Evolutionary conservation across 1,140 invertebrate species (phyloP).

Genomic region (Zaprionus taronus): DNA sequence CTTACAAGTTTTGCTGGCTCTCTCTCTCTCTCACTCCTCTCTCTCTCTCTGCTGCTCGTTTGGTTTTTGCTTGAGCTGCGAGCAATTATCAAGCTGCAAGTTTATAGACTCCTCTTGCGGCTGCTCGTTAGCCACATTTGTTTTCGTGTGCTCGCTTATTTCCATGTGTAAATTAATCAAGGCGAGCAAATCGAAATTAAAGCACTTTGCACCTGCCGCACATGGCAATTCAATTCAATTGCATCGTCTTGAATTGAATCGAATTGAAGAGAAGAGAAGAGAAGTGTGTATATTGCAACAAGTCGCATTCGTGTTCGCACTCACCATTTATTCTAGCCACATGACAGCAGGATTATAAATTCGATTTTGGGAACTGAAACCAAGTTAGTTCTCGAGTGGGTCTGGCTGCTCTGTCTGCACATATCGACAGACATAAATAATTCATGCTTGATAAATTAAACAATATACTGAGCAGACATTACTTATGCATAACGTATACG

Average conservation of each 20-base stretch:
- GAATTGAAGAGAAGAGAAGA: too few relatives aligned
- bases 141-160: conserved; percentile 34
- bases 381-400: conserved; percentile 32
- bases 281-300: conserved; percentile 32
- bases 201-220: conserved; percentile 66
- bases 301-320: conserved; percentile 39
- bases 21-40: background rate
- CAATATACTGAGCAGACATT: conserved; percentile 78
- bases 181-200: conserved; percentile 66
- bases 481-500: conserved; percentile 80
- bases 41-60: background rate
- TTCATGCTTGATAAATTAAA: conserved; percentile 83
- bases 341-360: conserved; percentile 52
- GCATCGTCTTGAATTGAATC: conserved; percentile 39
- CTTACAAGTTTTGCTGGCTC: conserved; percentile 54
- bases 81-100: conserved; percentile 70
- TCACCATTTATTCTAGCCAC: conserved; percentile 60
- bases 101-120: conserved; percentile 44
- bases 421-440: conserved; percentile 69
- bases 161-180: conserved; percentile 66
- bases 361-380: conserved; percentile 47
- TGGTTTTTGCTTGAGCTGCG: conserved; percentile 36
- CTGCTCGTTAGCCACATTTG: conserved; percentile 59
- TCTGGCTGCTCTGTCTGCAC: conserved; percentile 53
- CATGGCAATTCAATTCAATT: conserved; percentile 61